Base-by-base conservation (phyloP, 2,888 invertebrate species). In the Exocentrus adspersus region DNA sequence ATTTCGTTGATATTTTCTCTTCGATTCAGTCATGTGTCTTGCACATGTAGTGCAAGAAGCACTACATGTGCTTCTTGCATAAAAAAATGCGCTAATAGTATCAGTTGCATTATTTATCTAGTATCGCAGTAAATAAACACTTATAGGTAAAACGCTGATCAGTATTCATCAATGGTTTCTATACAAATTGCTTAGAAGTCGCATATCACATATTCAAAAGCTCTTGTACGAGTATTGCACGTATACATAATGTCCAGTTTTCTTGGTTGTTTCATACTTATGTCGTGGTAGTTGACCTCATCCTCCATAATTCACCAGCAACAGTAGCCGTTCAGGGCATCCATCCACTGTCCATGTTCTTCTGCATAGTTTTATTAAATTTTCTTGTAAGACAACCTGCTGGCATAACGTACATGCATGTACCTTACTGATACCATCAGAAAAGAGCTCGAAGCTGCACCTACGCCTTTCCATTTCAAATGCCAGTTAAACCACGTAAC, bases 321-420 rank as follows among this genome's bases (percentile, higher is more conserved):
- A 56, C 61, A 62, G 61, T 48, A 56, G 61, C 61, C 50, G 57
- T 57, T 20, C 45, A 21, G 30, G 21, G n/a, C n/a, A 46, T 46
- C 30, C 42, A 57, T 46, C 57, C 57, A 57, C 24, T n/a, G 45
- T 46, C 46, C 46, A 57, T 32, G 32, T 28, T 7, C 46, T 42
- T 45, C 46, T 57, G 30, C 32, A 57, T 57, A 46, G 21, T 56
- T 62, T 56, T 56, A 62, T 62, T 54, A 21, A 41, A 56, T 54
- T 46, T 56, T 52, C 30, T n/a, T 48, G 46, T 37, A 53, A 41
- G 14, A 41, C 24, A 16, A 30, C 50, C 46, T 42, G 61, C 51
- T 20, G 50, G 56, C 32, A 62, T 50, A 54, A 56, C 61, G 30
- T 56, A 62, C 46, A 54, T 53, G 46, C n/a, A 24, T 14, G 57